Conservation (phyloP, 1,140 invertebrate species). For the Micrasema minimum region DNA sequence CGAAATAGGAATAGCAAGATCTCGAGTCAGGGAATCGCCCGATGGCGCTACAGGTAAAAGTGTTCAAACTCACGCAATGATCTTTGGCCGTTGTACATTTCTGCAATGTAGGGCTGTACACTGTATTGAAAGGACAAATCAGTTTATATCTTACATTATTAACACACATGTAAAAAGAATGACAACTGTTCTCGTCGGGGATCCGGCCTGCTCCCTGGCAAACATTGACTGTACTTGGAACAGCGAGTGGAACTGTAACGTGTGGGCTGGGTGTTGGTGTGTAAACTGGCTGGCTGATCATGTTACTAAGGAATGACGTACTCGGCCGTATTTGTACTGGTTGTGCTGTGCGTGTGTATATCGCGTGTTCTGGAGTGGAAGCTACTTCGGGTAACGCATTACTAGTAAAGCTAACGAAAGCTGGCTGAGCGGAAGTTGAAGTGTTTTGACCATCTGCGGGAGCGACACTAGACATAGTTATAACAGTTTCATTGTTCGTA, state of each 20-base stretch:
- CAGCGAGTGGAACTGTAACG: not conserved
- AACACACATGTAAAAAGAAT: constrained; percentile 22
- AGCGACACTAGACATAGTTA: no score
- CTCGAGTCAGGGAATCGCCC: constrained; percentile 26
- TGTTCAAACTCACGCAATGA: constrained; percentile 4
- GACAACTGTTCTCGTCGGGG: constrained; percentile 21
- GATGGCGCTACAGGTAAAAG: constrained; percentile 4
- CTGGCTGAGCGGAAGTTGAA: not conserved
- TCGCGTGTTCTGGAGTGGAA: not conserved
- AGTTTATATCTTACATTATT: constrained; percentile 22
- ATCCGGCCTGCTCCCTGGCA: constrained; percentile 5
- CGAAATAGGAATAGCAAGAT: constrained; percentile 31
- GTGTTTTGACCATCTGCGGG: not conserved
- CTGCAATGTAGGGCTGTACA: constrained; percentile 22
- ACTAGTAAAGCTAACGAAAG: constrained; percentile 5
- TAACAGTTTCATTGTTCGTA: no score
- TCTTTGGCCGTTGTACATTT: constrained; percentile 18
- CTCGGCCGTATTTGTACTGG: constrained; percentile 3
- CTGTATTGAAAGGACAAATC: constrained; percentile 21
- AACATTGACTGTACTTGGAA: not conserved
- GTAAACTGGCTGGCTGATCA: no score
- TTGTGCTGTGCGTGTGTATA: constrained; percentile 3
- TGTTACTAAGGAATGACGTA: no score
- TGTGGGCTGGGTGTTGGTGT: constrained; percentile 1
- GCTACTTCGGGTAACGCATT: not conserved